Evolutionary conservation across 2,888 invertebrate genomes (phyloP).

Genomic region (Caradrina clavipalpis): DNA sequence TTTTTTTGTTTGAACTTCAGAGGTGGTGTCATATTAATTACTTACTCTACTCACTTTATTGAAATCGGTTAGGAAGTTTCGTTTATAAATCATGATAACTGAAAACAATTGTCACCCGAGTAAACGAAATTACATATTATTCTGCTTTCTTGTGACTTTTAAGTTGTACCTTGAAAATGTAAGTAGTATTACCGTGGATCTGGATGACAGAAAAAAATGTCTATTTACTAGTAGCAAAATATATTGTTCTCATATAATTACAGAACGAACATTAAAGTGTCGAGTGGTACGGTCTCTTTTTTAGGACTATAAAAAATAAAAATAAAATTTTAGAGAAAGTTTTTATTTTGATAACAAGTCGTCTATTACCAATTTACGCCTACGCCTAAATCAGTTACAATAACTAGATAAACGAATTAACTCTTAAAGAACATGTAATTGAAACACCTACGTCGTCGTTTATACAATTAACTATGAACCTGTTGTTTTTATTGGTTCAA

Average conservation of each 20-base stretch:
- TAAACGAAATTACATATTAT: too few relatives aligned
- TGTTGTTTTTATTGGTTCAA: slow-evolving; percentile 34
- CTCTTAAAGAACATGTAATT: slow-evolving; percentile 31
- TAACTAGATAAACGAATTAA: slow-evolving; percentile 34
- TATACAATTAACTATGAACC: slow-evolving; percentile 24
- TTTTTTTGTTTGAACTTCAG: too few relatives aligned
- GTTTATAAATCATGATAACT: too few relatives aligned
- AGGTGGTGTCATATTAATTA: too few relatives aligned
- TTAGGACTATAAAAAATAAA: slow-evolving; percentile 3
- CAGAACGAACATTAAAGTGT: neutral
- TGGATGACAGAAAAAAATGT: too few relatives aligned
- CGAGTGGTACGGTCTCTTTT: neutral
- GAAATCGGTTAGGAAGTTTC: too few relatives aligned
- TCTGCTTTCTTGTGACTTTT: too few relatives aligned
- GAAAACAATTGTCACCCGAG: too few relatives aligned
- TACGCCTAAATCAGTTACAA: slow-evolving; percentile 39
- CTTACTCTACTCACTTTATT: too few relatives aligned
- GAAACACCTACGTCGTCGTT: slow-evolving; percentile 44
- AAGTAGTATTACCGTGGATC: too few relatives aligned
- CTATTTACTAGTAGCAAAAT: too few relatives aligned
- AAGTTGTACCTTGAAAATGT: too few relatives aligned
- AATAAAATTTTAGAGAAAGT: slow-evolving; percentile 51
- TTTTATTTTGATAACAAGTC: slow-evolving; percentile 45
- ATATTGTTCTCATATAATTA: neutral
- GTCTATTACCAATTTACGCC: slow-evolving; percentile 51